Evolutionary conservation across 37 sponge, comb jelly and placozoan species (phyloP).

Genomic region (Halisarca cf. caerulea): DNA sequence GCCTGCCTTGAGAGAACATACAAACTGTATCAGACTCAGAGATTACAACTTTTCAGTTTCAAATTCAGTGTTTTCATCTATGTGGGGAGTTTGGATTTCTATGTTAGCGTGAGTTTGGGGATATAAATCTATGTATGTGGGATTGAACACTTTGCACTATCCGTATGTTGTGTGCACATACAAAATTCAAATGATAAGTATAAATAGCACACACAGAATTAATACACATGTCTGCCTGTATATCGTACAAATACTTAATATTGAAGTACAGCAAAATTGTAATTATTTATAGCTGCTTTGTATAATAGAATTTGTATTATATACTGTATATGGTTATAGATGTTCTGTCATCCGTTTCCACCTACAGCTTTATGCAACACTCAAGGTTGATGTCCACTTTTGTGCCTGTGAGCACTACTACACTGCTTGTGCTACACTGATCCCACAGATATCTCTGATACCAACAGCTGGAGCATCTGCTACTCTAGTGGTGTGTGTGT

Average conservation of each 20-base stretch:
- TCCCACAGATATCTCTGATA: constrained; percentile 3
- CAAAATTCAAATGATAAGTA: too few species aligned
- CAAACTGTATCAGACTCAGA: constrained; percentile 11
- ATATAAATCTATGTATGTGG: neutral
- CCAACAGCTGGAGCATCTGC: constrained; percentile 4
- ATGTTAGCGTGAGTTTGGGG: neutral
- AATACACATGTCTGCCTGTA: too few species aligned
- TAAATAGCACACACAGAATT: too few species aligned
- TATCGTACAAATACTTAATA: too few species aligned
- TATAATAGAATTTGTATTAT: too few species aligned
- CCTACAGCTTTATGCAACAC: neutral
- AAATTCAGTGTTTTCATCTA: constrained; percentile 24
- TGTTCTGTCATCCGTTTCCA: too few species aligned
- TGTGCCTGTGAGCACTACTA: constrained; percentile 32
- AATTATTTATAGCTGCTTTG: too few species aligned
- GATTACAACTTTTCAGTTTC: neutral
- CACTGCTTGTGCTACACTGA: constrained; percentile 15
- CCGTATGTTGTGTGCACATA: too few species aligned
- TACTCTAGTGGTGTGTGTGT: neutral
- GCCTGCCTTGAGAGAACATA: constrained; percentile 19
- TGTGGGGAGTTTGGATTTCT: constrained; percentile 24
- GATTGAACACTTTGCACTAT: neutral
- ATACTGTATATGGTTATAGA: too few species aligned
- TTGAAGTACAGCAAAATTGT: too few species aligned
- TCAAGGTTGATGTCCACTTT: neutral